Percentiles rank a stretch among this genome's conserved stretches.
Conservation (phyloP, 2,888 invertebrate species). For the Enoplolaimus lenunculus region DNA sequence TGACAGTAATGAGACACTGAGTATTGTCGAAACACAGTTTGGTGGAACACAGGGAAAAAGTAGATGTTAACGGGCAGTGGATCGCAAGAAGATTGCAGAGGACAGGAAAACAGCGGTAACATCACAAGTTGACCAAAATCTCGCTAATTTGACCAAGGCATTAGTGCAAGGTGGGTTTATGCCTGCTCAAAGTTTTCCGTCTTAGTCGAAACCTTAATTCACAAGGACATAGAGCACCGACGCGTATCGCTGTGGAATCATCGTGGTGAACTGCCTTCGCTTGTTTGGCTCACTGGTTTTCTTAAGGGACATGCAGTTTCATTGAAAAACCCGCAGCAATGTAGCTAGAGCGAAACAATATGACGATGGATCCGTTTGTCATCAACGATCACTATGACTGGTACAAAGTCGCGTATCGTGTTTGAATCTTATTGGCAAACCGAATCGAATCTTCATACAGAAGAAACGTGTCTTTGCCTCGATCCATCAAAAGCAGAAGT, state of each 20-base stretch:
- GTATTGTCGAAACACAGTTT: too few relatives aligned
- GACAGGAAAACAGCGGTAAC: background rate
- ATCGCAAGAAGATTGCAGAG: too few relatives aligned
- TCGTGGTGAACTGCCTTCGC: background rate
- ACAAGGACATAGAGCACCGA: background rate
- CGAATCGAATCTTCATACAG: background rate
- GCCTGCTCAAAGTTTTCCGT: background rate
- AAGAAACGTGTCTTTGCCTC: background rate
- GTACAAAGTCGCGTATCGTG: background rate
- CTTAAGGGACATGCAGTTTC: background rate
- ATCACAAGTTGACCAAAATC: background rate
- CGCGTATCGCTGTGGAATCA: background rate
- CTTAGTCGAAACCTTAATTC: background rate
- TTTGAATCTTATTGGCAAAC: background rate
- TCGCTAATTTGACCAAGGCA: background rate
- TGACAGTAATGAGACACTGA: background rate
- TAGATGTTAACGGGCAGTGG: too few relatives aligned
- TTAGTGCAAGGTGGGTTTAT: background rate
- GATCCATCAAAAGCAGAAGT: background rate
- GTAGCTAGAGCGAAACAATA: background rate
- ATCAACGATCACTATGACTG: background rate
- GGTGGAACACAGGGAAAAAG: too few relatives aligned
- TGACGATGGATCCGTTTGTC: background rate
- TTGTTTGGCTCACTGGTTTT: background rate
- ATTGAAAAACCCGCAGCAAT: background rate